phyloP scores from a whole-genome alignment of 2,888 invertebrate species.

The Chrysotoxum bicinctum region DNA sequence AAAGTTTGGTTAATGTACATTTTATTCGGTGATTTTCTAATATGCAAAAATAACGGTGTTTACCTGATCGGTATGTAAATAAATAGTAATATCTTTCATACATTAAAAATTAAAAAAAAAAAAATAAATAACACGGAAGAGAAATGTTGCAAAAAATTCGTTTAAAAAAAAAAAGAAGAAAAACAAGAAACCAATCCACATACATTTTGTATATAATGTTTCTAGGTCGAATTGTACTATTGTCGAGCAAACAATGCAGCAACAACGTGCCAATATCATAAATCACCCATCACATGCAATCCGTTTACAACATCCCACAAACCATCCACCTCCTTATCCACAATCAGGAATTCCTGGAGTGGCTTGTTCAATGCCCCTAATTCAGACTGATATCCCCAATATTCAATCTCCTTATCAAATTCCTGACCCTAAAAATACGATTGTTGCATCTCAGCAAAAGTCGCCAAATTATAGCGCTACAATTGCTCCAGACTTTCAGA shows the following conservation, averaged over 20 bases:
- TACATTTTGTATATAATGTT: conserved; percentile 82
- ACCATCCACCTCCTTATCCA: conserved; percentile 74
- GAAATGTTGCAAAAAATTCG: conserved; percentile 69
- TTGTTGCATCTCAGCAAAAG: conserved; percentile 40
- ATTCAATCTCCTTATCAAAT: conserved; percentile 57
- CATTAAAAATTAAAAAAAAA: conserved; percentile 32
- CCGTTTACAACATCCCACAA: conserved; percentile 48
- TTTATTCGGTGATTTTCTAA: conserved; percentile 32
- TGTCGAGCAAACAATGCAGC: conserved; percentile 81
- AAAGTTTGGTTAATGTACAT: conserved; percentile 58
- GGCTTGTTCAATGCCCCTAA: conserved; percentile 37
- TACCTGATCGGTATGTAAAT: conserved; percentile 50
- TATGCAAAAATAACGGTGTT: conserved; percentile 20
- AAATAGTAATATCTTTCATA: conserved; percentile 16
- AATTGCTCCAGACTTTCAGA: conserved; percentile 76
- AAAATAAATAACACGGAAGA: conserved; percentile 55
- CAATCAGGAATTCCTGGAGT: conserved; percentile 53
- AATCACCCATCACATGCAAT: conserved; percentile 70
- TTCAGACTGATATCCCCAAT: conserved; percentile 36
- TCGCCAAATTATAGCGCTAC: conserved; percentile 45
- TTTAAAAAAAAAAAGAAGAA: conserved; percentile 71
- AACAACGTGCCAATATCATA: conserved; percentile 76
- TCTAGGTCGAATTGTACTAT: conserved; percentile 81
- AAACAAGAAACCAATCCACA: conserved; percentile 73
- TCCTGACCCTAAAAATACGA: conserved; percentile 69